Base-by-base conservation (phyloP, 2,113 vertebrate species). In the Suricata suricatta region DNA sequence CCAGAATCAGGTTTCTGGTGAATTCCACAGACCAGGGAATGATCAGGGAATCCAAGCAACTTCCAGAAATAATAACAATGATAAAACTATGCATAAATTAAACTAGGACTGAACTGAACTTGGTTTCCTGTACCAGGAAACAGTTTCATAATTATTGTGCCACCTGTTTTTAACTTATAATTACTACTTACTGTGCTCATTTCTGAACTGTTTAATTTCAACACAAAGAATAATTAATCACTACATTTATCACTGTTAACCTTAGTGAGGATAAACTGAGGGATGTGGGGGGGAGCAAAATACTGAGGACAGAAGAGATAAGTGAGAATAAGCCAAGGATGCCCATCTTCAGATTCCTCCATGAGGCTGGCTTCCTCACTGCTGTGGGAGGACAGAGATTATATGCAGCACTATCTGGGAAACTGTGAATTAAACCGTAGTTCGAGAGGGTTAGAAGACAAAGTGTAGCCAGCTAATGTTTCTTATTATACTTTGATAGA, bases 41-140 rank as follows among this genome's bases (percentile, higher is more conserved):
- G 52, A 96, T 50, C 15, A 81, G 38, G 27, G 47, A 91, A 72
- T 76, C 83, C 64, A 71, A 57, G 44, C 35, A 66, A 88, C 27
- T 83, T 84, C 25, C 17, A 92, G 68, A 96, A 97, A 96, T 77
- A 60, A 83, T n/a, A 11, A 93, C 38, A 81, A 90, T 68, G 47
- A 74, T 50, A 90, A 63, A 95, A 93, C 72, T 52, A 97, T 54
- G 77, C 2, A 23, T 3, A 60, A 91, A 92, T 89, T 86, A 91
- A 96, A 44, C 5, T 19, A 71, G 82, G 33, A 38, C 33, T 60
- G 54, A 74, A 90, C 35, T 44, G 44, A 84, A 13, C 54, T 86
- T 66, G 31, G 33, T 54, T 93, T 93, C 77, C 71, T 86, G 38
- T 17, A 41, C 21, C 14, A 66, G 38, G 47, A 69, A 84, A 94